Percentiles rank a stretch among this genome's conserved stretches.
phyloP scores from a whole-genome alignment of 2,888 invertebrate genomes.

The Entomobrya multifasciata region DNA sequence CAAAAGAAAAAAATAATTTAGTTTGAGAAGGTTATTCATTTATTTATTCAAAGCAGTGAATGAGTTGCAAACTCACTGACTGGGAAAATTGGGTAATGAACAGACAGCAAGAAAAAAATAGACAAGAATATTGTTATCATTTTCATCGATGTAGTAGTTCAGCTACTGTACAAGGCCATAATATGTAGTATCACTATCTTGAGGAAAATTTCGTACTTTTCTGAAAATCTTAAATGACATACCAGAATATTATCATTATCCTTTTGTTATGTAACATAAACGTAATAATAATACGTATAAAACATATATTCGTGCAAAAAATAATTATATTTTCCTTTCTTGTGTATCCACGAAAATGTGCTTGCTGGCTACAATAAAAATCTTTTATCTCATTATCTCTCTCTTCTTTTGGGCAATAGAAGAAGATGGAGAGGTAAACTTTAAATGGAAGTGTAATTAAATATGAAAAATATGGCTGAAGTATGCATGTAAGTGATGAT shows the following conservation, averaged over 20 bases:
- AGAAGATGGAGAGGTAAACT: constrained; percentile 38
- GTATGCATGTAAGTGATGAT: neutral
- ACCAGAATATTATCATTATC: neutral
- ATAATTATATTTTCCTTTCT: constrained; percentile 30
- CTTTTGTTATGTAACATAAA: neutral
- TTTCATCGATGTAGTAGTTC: neutral
- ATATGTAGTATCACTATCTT: neutral
- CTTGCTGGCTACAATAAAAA: too few species aligned
- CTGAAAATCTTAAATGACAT: too few species aligned
- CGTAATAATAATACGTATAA: neutral
- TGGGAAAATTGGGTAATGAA: constrained; percentile 69
- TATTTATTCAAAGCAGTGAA: constrained; percentile 39
- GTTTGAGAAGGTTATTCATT: constrained; percentile 46
- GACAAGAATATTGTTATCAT: constrained; percentile 55
- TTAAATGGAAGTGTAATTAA: constrained; percentile 68
- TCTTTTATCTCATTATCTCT: constrained; percentile 41
- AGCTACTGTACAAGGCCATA: neutral
- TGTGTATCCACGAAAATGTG: neutral
- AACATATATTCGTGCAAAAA: constrained; percentile 23
- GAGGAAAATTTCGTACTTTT: too few species aligned
- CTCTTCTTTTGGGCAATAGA: constrained; percentile 23
- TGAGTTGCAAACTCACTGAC: constrained; percentile 56
- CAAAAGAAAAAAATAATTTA: constrained; percentile 18
- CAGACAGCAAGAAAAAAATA: constrained; percentile 50
- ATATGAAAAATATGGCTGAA: constrained; percentile 47